Conservation (phyloP, 2,113 vertebrate species). For the Sorex araneus region DNA sequence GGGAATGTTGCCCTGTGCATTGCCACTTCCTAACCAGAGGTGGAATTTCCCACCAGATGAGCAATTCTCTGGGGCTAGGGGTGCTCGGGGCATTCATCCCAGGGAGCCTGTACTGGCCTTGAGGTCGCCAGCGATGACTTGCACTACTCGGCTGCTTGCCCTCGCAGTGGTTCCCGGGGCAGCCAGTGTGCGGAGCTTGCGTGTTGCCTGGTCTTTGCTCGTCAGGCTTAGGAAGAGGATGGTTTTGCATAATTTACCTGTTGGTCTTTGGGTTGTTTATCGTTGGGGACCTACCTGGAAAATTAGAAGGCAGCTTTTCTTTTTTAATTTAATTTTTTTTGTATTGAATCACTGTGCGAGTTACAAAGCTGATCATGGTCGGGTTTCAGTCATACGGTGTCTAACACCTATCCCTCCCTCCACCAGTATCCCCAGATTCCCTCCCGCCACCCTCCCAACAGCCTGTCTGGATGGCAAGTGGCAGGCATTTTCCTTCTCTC, state of each 20-base stretch:
- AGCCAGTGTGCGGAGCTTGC: neutral
- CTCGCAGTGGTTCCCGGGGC: neutral
- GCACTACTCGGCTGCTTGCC: neutral
- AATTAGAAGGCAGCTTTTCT: constrained; percentile 62
- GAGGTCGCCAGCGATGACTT: neutral
- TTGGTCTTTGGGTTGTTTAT: constrained; percentile 38
- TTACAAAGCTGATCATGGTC: too few relatives aligned
- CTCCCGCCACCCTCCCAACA: too few relatives aligned
- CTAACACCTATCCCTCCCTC: too few relatives aligned
- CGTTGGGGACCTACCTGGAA: constrained; percentile 44
- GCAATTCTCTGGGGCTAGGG: too few relatives aligned
- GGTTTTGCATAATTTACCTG: constrained; percentile 3
- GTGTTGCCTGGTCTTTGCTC: neutral
- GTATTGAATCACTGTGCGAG: too few relatives aligned
- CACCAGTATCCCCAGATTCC: too few relatives aligned
- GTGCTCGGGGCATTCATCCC: too few relatives aligned
- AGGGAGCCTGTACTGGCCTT: neutral
- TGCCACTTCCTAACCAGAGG: neutral
- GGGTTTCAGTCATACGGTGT: too few relatives aligned
- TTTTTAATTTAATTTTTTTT: too few relatives aligned
- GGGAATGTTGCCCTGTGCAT: neutral
- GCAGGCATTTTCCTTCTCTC: too few relatives aligned
- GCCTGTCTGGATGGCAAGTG: too few relatives aligned
- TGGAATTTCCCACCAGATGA: too few relatives aligned
- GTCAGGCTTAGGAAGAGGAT: neutral